Percentiles rank a stretch among this genome's conserved stretches.
Evolutionary conservation across 2,113 vertebrate species (phyloP).

Genomic region (Malaclemys terrapin): DNA sequence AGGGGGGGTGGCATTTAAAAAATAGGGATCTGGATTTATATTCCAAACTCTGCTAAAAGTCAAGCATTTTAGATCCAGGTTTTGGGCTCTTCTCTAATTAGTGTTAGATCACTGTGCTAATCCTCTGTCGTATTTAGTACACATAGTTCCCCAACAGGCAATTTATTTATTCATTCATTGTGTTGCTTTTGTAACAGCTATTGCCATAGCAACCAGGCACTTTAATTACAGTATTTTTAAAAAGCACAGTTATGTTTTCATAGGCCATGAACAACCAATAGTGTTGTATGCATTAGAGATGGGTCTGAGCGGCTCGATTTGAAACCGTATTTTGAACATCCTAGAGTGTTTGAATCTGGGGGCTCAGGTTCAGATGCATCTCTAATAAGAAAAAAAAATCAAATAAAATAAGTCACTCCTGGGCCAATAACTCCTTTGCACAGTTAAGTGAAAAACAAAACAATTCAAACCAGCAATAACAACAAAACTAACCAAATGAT

Average conservation of each 20-base stretch:
- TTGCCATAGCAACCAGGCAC: neutral
- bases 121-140: neutral
- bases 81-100: neutral
- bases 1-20: neutral
- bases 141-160: neutral
- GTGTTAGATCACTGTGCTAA: neutral
- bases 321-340: neutral
- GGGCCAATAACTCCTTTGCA: neutral
- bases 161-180: neutral
- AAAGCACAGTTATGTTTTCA: neutral
- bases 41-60: neutral
- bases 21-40: neutral
- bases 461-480: constrained; percentile 33
- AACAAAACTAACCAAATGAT: neutral
- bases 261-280: neutral
- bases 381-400: neutral
- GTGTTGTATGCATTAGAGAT: neutral
- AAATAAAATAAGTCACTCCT: neutral
- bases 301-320: neutral
- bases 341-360: neutral
- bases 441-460: constrained; percentile 27
- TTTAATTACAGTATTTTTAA: neutral
- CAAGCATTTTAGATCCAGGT: neutral
- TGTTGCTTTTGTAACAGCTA: neutral
- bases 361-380: neutral